These are phyloP conservation scores for Phyllotreta striolata DNA, from an alignment of 2,888 invertebrate genomes.

Conservation along the genomic window DNA sequence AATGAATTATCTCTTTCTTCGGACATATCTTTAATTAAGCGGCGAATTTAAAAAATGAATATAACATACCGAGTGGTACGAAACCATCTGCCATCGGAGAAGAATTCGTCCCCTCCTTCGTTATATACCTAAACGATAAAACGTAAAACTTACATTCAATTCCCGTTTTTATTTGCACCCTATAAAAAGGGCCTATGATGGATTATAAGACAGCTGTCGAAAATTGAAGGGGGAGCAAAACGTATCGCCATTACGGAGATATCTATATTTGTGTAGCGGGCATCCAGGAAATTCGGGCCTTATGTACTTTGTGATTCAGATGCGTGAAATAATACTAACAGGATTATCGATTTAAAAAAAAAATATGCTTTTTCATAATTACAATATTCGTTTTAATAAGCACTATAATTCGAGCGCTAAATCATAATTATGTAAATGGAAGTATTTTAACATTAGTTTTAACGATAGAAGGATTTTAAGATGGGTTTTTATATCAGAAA, in stretches of 20 bases:
- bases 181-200: slow-evolving; percentile 45
- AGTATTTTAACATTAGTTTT: too few relatives aligned
- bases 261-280: slow-evolving; percentile 43
- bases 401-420: too few relatives aligned
- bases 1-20: too few relatives aligned
- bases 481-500: too few relatives aligned
- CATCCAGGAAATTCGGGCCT: slow-evolving; percentile 25
- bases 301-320: slow-evolving; percentile 16
- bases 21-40: too few relatives aligned
- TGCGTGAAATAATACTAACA: slow-evolving; percentile 2
- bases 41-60: background rate
- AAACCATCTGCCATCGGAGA: slow-evolving; percentile 29
- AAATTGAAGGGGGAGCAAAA: slow-evolving; percentile 42
- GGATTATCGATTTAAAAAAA: too few relatives aligned
- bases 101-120: slow-evolving; percentile 17
- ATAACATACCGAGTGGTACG: background rate
- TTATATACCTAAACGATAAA: slow-evolving; percentile 31
- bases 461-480: too few relatives aligned
- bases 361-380: too few relatives aligned
- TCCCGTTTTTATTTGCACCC: slow-evolving; percentile 39
- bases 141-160: slow-evolving; percentile 32
- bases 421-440: too few relatives aligned
- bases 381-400: too few relatives aligned
- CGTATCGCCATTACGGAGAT: slow-evolving; percentile 48
- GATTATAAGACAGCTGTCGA: slow-evolving; percentile 49